Evolutionary conservation across 1,140 invertebrate genomes (phyloP).

Genomic region (Drosophila pruinosa): DNA sequence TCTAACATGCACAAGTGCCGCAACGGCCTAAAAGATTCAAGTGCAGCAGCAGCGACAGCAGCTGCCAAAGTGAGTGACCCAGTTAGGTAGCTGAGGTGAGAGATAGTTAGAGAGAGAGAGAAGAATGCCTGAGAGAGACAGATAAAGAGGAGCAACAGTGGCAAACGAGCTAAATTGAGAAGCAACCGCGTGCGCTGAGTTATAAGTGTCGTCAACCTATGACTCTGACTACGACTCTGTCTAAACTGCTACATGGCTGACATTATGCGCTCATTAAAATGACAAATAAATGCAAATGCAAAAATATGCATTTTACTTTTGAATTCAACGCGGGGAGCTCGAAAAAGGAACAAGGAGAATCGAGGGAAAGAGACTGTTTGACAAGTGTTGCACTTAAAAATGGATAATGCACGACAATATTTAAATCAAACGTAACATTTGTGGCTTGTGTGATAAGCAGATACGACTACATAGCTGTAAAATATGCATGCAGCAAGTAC

Average conservation of each 20-base stretch:
- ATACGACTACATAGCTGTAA: neutral
- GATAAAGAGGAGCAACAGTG: neutral
- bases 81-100: slow-evolving; percentile 50
- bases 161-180: slow-evolving; percentile 15
- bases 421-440: slow-evolving; percentile 22
- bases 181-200: slow-evolving; percentile 20
- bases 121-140: neutral
- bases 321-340: neutral
- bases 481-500: neutral
- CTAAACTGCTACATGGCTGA: slow-evolving; percentile 24
- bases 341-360: slow-evolving; percentile 20
- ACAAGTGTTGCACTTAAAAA: slow-evolving; percentile 52
- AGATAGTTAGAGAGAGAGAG: neutral
- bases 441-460: neutral
- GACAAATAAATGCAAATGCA: slow-evolving; percentile 78
- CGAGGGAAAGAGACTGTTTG: neutral
- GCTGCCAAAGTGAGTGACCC: slow-evolving; percentile 74
- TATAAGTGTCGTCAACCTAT: slow-evolving; percentile 32
- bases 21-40: slow-evolving; percentile 79
- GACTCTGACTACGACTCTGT: slow-evolving; percentile 39
- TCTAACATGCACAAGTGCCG: slow-evolving; percentile 79
- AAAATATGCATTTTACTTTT: slow-evolving; percentile 58
- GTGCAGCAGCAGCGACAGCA: slow-evolving; percentile 47
- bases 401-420: slow-evolving; percentile 38
- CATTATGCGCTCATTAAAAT: slow-evolving; percentile 81